phyloP scores from a whole-genome alignment of 2,888 invertebrate species.

The Elysia crispata region DNA sequence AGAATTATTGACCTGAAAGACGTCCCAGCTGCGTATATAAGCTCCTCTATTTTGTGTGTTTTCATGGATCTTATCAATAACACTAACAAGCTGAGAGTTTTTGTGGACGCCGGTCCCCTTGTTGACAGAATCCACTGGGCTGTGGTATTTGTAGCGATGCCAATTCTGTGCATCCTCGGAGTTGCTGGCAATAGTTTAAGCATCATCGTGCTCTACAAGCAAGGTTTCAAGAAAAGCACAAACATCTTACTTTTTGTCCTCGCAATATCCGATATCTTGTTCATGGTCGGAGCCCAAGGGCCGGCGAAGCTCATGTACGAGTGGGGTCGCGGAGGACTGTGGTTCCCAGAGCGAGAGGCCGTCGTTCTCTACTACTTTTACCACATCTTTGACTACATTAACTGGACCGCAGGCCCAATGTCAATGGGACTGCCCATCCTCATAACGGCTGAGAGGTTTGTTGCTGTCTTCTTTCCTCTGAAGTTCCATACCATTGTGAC shows the following conservation, averaged over 20 bases:
- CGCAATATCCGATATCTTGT: constrained; percentile 35
- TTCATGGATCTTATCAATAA: no score
- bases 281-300: constrained; percentile 31
- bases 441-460: constrained; percentile 32
- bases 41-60: no score
- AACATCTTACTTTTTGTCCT: constrained; percentile 32
- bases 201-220: constrained; percentile 27
- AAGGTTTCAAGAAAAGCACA: constrained; percentile 25
- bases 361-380: constrained; percentile 31
- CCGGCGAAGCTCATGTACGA: constrained; percentile 34
- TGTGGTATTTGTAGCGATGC: constrained; percentile 27
- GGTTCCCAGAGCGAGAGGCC: constrained; percentile 11
- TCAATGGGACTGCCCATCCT: constrained; percentile 33
- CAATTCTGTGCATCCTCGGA: constrained; percentile 16
- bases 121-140: constrained; percentile 32
- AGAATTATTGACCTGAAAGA: no score
- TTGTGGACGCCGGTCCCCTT: neutral
- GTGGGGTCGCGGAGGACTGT: constrained; percentile 24
- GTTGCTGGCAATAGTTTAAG: constrained; percentile 22
- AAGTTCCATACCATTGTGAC: constrained; percentile 33
- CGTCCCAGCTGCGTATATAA: no score
- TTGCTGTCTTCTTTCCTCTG: constrained; percentile 41
- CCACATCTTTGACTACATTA: constrained; percentile 31
- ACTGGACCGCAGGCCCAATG: constrained; percentile 33
- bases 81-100: no score